Percentiles rank a stretch among this genome's conserved stretches.
phyloP scores from a whole-genome alignment of 2,888 invertebrate genomes.

The Cephus pulcher region DNA sequence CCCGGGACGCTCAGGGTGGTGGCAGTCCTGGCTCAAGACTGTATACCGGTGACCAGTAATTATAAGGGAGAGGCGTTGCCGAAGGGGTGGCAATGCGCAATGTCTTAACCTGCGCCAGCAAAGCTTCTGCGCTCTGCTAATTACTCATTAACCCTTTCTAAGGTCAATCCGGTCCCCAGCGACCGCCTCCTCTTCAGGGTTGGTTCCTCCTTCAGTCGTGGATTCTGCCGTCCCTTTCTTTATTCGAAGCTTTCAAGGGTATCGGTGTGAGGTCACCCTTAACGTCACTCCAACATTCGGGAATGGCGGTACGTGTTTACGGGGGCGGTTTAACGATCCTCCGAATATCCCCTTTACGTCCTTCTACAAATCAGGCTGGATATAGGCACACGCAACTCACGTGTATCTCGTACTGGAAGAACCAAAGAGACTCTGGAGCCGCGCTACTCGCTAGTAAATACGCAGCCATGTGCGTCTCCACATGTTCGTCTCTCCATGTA shows the following conservation, averaged over 20 bases:
- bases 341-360: neutral
- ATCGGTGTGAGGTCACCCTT: neutral
- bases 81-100: slow-evolving; percentile 16
- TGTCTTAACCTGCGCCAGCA: neutral
- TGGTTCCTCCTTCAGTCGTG: neutral
- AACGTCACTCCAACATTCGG: neutral
- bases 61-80: slow-evolving; percentile 52
- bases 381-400: neutral
- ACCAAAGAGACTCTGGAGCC: neutral
- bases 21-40: slow-evolving; percentile 4
- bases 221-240: no score
- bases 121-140: slow-evolving; percentile 39
- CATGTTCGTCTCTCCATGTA: neutral
- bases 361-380: neutral
- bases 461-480: neutral
- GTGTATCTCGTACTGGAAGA: neutral
- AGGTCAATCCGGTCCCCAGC: neutral
- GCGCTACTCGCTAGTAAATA: neutral
- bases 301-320: neutral
- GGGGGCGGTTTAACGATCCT: neutral
- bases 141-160: slow-evolving; percentile 49
- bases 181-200: neutral
- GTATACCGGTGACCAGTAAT: slow-evolving; percentile 50
- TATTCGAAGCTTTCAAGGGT: no score
- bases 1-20: neutral